A percentile compares a stretch with the other conserved stretches of the same genome.
These are phyloP conservation scores for Thereva nobilitata DNA, from an alignment of 2,888 invertebrate genomes.

Conservation along the genomic window DNA sequence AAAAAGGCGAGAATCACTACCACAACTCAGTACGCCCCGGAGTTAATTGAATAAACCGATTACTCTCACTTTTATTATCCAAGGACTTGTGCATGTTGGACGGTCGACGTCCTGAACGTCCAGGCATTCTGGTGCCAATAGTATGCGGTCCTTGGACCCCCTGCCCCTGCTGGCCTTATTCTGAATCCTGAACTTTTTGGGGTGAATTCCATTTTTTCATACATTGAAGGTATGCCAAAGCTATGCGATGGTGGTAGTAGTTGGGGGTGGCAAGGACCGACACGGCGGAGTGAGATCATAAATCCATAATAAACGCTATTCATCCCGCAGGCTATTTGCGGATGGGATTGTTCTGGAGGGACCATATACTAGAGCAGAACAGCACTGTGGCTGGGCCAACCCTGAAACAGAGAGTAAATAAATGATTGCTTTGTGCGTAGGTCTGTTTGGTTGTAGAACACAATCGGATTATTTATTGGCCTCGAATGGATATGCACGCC, in stretches of 20 bases:
- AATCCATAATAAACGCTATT: constrained; percentile 42
- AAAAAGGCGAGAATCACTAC: constrained; percentile 35
- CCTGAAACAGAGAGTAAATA: constrained; percentile 37
- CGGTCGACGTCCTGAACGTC: neutral
- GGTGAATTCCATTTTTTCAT: too few relatives aligned
- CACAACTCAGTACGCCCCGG: constrained; percentile 35
- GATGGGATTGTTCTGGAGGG: constrained; percentile 23
- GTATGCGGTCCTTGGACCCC: constrained; percentile 16
- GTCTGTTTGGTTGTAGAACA: constrained; percentile 29
- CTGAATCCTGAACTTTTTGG: constrained; percentile 8
- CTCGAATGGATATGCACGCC: constrained; percentile 29
- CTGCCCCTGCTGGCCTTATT: constrained; percentile 15
- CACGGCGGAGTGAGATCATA: constrained; percentile 38
- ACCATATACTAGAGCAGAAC: neutral
- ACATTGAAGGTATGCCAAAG: too few relatives aligned
- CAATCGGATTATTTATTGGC: constrained; percentile 43
- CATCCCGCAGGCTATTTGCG: constrained; percentile 39
- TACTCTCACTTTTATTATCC: constrained; percentile 41
- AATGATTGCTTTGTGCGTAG: constrained; percentile 41
- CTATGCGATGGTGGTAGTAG: too few relatives aligned
- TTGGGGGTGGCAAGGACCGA: constrained; percentile 1
- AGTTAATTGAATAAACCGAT: constrained; percentile 47
- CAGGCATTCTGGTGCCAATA: constrained; percentile 5
- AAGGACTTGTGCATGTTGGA: neutral
- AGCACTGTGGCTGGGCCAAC: neutral